phyloP scores from a whole-genome alignment of 2,113 vertebrate genomes.

The Chrysemys picta region DNA sequence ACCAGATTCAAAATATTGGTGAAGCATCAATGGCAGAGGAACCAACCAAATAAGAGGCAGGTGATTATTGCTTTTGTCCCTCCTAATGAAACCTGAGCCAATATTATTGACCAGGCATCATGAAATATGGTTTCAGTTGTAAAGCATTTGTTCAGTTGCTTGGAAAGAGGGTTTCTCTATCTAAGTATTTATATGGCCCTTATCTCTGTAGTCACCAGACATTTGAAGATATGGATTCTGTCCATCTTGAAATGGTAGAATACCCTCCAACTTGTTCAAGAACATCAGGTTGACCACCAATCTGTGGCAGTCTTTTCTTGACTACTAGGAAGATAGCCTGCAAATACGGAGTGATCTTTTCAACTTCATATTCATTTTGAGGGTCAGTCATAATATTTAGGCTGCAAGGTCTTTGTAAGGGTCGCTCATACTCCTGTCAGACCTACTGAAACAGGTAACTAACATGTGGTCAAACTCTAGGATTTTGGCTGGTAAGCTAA shows the following conservation, averaged over 20 bases:
- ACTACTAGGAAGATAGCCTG: neutral
- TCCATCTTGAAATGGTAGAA: neutral
- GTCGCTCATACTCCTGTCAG: neutral
- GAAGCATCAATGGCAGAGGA: neutral
- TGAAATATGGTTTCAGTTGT: neutral
- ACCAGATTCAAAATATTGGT: neutral
- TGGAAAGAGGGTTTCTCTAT: neutral
- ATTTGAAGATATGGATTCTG: neutral
- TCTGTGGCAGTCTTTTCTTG: neutral
- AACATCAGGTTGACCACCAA: neutral
- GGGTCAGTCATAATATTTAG: neutral
- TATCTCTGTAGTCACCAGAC: neutral
- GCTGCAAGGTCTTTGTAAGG: accelerated
- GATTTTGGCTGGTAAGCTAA: neutral
- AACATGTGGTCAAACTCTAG: neutral
- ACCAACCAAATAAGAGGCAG: neutral
- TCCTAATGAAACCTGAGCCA: neutral
- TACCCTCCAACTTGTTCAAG: neutral
- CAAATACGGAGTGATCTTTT: neutral
- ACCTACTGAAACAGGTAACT: neutral
- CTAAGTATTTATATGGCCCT: neutral
- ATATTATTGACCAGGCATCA: neutral
- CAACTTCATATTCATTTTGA: neutral
- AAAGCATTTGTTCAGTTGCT: neutral
- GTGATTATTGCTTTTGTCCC: neutral